These are phyloP conservation scores for Oreochromis mossambicus DNA, from an alignment of 2,797 vertebrate genomes.

Conservation along the genomic window DNA sequence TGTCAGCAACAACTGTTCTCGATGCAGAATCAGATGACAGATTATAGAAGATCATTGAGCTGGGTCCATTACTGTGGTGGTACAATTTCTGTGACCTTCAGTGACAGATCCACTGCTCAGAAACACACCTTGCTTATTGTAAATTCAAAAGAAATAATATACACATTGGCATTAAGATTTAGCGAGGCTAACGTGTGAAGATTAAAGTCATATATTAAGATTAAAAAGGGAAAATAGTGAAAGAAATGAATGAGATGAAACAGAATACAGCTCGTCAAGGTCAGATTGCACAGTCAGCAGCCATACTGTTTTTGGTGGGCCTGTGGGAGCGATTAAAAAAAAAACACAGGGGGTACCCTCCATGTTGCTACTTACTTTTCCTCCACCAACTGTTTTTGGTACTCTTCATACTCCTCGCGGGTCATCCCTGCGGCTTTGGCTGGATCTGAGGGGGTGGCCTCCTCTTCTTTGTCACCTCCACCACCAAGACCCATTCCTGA, in stretches of 20 bases:
- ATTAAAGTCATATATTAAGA: not conserved
- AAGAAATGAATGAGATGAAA: not conserved
- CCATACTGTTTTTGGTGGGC: not conserved
- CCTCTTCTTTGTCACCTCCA: conserved; percentile 86
- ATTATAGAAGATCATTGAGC: conserved; percentile 35
- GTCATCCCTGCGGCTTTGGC: conserved; percentile 94
- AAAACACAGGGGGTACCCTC: conserved; percentile 14
- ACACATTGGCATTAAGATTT: not conserved
- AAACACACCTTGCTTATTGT: not conserved
- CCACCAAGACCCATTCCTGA: conserved; percentile 93
- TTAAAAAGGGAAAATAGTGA: not conserved
- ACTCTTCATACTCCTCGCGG: conserved; percentile 95
- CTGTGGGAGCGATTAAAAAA: conserved; percentile 10
- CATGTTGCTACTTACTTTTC: conserved; percentile 89
- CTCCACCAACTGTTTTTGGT: conserved; percentile 95
- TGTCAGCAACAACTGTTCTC: not conserved
- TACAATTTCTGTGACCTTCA: conserved; percentile 46
- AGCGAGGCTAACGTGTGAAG: not conserved
- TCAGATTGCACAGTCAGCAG: conserved; percentile 44
- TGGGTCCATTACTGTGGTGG: not conserved
- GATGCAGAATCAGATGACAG: not conserved
- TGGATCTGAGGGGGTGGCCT: conserved; percentile 84
- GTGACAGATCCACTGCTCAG: not conserved
- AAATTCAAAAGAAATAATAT: not conserved
- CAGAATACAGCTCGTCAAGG: conserved; percentile 37